Percentiles rank a stretch among this genome's conserved stretches.
Conservation (phyloP, 2,113 vertebrate species). For the Melanostigma gelatinosum region DNA sequence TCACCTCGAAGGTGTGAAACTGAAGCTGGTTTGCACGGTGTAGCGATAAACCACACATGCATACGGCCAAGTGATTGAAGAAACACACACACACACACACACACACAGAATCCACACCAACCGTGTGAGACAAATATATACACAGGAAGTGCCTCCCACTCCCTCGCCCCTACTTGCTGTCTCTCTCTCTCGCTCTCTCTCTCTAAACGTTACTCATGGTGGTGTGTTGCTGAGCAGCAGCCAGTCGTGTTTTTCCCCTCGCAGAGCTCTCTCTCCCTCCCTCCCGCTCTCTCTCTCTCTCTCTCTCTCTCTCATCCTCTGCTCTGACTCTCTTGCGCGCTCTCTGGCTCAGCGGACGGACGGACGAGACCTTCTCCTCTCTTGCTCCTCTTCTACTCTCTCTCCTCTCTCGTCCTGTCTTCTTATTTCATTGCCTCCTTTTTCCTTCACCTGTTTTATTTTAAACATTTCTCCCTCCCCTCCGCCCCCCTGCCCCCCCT, state of each 20-base stretch:
- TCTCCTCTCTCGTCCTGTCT: background rate
- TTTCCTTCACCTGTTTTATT: background rate
- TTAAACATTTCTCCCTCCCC: background rate
- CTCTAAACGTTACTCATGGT: conserved; percentile 68
- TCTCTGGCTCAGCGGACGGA: conserved; percentile 46
- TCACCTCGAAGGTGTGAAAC: conserved; percentile 2
- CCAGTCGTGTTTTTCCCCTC: conserved; percentile 73
- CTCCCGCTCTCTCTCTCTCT: conserved; percentile 42
- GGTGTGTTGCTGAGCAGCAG: conserved; percentile 79
- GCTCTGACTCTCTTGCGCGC: conserved; percentile 49
- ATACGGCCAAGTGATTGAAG: background rate
- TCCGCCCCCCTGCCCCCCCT: background rate
- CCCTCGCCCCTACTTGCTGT: conserved; percentile 25
- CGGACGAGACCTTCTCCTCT: conserved; percentile 41
- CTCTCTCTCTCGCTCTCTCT: conserved; percentile 58
- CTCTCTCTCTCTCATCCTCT: conserved; percentile 52
- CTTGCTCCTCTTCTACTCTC: conserved; percentile 5
- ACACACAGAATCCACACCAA: conserved; percentile 41
- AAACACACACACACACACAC: background rate
- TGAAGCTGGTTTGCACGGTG: background rate
- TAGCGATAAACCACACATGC: conserved; percentile 9
- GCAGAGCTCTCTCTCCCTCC: conserved; percentile 41
- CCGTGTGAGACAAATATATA: conserved; percentile 69
- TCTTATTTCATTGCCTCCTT: conserved; percentile 1
- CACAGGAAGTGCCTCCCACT: conserved; percentile 80